Evolutionary conservation across 2,888 invertebrate species (phyloP).

Genomic region (Catotricha subobsoleta): DNA sequence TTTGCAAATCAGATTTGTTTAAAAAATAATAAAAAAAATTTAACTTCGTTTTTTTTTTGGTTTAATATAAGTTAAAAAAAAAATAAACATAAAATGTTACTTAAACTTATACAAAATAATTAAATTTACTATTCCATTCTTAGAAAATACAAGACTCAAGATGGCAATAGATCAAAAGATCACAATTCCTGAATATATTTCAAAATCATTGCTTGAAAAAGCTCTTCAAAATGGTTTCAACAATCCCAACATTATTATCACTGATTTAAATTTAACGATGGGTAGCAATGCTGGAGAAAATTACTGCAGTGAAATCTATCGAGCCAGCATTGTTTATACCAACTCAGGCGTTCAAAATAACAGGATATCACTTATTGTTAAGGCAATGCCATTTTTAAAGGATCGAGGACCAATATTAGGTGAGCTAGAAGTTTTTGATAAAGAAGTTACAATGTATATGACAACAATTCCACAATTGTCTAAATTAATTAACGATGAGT

Average conservation of each 20-base stretch:
- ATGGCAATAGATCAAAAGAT: too few species aligned
- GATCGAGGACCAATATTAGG: slow-evolving; percentile 9
- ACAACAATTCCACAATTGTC: slow-evolving; percentile 13
- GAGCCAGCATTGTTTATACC: slow-evolving; percentile 16
- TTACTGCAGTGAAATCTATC: slow-evolving; percentile 25
- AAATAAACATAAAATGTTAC: too few species aligned
- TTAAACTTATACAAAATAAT: too few species aligned
- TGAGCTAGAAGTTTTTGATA: slow-evolving; percentile 12
- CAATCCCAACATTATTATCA: slow-evolving; percentile 14
- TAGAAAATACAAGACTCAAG: too few species aligned
- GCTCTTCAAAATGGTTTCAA: slow-evolving; percentile 20
- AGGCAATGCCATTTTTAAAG: slow-evolving; percentile 11
- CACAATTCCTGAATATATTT: slow-evolving; percentile 19
- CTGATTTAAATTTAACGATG: slow-evolving; percentile 18
- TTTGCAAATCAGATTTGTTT: too few species aligned
- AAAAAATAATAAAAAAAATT: too few species aligned
- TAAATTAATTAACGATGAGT: slow-evolving; percentile 8
- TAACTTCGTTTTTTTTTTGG: too few species aligned
- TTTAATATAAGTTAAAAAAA: too few species aligned
- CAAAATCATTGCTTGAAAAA: slow-evolving; percentile 18
- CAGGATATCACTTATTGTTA: slow-evolving; percentile 21
- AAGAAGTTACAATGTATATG: slow-evolving; percentile 15
- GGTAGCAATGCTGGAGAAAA: slow-evolving; percentile 24
- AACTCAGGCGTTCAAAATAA: slow-evolving; percentile 17
- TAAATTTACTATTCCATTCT: too few species aligned